Evolutionary conservation across 2,888 invertebrate species (phyloP), one percentile per base, ranked within the genome.

Genomic region (Phyllotreta striolata): DNA sequence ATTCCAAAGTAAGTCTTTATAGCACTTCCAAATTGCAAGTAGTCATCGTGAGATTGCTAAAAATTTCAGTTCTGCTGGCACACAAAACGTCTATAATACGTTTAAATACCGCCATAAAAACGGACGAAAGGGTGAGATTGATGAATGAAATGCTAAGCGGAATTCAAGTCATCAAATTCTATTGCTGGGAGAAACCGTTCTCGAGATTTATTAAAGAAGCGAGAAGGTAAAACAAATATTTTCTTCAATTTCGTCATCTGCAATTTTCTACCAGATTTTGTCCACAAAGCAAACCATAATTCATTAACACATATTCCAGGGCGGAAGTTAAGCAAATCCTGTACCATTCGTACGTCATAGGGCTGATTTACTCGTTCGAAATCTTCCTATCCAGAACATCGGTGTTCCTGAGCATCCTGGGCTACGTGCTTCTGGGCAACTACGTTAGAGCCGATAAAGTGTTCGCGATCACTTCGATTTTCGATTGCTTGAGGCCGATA

Each of bases 121-220:
- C 89, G 1, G 90, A 91, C 77, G 86, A 87, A 74, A 79, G 91
- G 61, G 86, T 90, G 6, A 82, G 88, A 12, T 77, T 89, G 6
- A 89, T 90, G 89, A 88, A 87, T 73, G 90, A 91, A 80, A 86
- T 90, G 47, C 86, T 92, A 55, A 84, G 85, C 10, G 91, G 90
- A 0, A 91, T 92, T 41, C 83, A 92, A 85, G 94, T 96, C 1
- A 93, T 97, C 70, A 97, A 97, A 85, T 96, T 97, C 95, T 97
- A 96, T 78, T 93, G 95, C 3, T 97, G 97, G 92, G 97, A 97
- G 79, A 91, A 89, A 72, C 93, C 95, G 0, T 96, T 97, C 77
- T 90, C 91, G 66, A 86, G 89, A 67, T 86, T 95, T 9, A 90
- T 96, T 1, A 87, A 88, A 5, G 79, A 87, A 56, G 90, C 93